These are phyloP conservation scores for Salpingus planirostris DNA, from an alignment of 2,888 invertebrate species.

Conservation along the genomic window DNA sequence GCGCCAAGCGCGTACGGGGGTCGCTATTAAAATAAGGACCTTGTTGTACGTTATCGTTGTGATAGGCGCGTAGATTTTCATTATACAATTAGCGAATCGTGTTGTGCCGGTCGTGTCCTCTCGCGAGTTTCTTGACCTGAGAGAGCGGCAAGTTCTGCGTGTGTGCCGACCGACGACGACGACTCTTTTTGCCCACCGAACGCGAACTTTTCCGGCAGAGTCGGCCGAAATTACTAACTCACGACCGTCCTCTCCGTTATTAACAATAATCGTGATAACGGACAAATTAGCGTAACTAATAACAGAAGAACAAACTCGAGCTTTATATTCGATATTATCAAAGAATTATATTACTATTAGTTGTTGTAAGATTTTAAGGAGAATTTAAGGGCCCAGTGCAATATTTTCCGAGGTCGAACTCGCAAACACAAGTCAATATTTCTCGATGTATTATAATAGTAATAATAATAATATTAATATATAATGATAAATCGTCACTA, in stretches of 20 bases:
- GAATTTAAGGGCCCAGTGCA: slow-evolving; percentile 36
- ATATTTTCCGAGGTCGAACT: slow-evolving; percentile 26
- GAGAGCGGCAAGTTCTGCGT: no score
- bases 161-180: no score
- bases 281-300: no score
- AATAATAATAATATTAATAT: neutral
- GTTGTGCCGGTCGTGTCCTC: slow-evolving; percentile 10
- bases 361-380: no score
- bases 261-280: no score
- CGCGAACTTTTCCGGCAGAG: slow-evolving; percentile 1
- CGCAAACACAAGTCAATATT: slow-evolving; percentile 34
- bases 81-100: slow-evolving; percentile 10
- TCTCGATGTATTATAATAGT: slow-evolving; percentile 7
- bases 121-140: slow-evolving; percentile 13
- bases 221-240: slow-evolving; percentile 1
- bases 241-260: slow-evolving; percentile 28
- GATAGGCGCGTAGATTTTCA: slow-evolving; percentile 11
- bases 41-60: slow-evolving; percentile 16
- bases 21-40: no score
- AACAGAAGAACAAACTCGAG: no score
- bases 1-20: slow-evolving; percentile 7
- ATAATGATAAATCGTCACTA: slow-evolving; percentile 11
- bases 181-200: no score
- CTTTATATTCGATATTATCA: no score
- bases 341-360: no score